Evolutionary conservation across 2,888 invertebrate genomes (phyloP), one percentile per base, ranked within the genome.

Genomic region (Ephialtes manifestator): DNA sequence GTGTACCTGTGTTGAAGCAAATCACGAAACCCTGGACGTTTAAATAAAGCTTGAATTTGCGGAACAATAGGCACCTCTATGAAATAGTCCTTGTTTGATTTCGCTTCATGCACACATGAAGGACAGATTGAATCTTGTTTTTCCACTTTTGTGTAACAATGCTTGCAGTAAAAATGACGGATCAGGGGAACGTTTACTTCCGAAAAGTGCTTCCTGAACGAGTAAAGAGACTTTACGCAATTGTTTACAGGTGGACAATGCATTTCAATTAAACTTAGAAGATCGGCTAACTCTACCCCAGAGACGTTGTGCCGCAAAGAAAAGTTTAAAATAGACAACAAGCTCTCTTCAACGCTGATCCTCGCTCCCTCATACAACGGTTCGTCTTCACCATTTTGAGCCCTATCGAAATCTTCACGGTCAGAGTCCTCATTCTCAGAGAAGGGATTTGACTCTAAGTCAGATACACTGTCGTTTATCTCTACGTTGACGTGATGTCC

Each of bases 31-130:
- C 71, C 85, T 39, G 51, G 70, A 24, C 84, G 70, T 28, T 79
- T 46, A 24, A 77, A 85, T 10, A 87, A 53, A 15, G 24, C 71
- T 58, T 72, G 20, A 15, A 85, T 35, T 78, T 88, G 88, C 10
- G 11, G 20, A 48, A 74, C 24, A 8, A 87, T 51, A 5, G 85
- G 77, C 4, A 85, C 85, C 58, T 86, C 84, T 2, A 86, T 71
- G 24, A 84, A 85, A 76, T 82, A 87, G 11, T 48, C 70, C 18
- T 24, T 18, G 11, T 35, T 55, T 24, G 35, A 51, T 1, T 24
- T 2, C 24, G 24, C 24, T 20, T 67, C 68, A 13, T 71, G 46
- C 7, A 35, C 28, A 71, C 83, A 83, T 39, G 35, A 24, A 11
- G 39, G 11, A 51, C 81, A 85, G 24, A 46, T n/a, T 8, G 20